Conservation (phyloP, 2,113 vertebrate species). For the Cyprinodon brontotheroides region DNA sequence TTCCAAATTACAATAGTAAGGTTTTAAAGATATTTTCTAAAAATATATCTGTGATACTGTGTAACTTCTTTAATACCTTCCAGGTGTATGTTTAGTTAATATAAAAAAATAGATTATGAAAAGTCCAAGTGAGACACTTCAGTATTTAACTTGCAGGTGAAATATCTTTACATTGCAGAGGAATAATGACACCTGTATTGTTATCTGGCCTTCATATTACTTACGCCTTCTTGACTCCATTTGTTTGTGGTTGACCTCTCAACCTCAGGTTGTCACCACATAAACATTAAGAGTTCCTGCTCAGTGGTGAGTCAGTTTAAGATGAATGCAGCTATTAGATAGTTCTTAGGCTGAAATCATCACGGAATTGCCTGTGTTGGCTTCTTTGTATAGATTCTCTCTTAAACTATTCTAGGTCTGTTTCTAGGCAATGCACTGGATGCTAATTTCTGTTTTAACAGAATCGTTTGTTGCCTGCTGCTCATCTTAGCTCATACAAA, state of each 20-base stretch:
- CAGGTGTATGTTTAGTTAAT: background rate
- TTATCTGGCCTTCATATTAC: background rate
- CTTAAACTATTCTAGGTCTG: slow-evolving; percentile 2
- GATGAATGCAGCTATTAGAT: slow-evolving; percentile 10
- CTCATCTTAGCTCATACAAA: slow-evolving; percentile 3
- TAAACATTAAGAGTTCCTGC: slow-evolving; percentile 7
- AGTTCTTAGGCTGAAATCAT: background rate
- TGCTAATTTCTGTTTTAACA: slow-evolving; percentile 5
- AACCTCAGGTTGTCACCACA: slow-evolving; percentile 7
- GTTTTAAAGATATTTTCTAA: no score
- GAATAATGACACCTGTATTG: slow-evolving; percentile 9
- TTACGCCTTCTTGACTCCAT: background rate
- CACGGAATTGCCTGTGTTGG: slow-evolving; percentile 5
- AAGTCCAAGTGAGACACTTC: slow-evolving; percentile 10
- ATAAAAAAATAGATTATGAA: background rate
- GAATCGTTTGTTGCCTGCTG: background rate
- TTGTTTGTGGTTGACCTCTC: slow-evolving; percentile 17
- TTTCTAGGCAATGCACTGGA: background rate
- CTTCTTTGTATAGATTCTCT: background rate
- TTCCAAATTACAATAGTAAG: no score
- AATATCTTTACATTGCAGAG: slow-evolving; percentile 6
- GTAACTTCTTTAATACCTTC: no score
- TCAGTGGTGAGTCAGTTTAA: slow-evolving; percentile 14
- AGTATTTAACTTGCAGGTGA: slow-evolving; percentile 6
- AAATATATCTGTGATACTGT: no score